A percentile compares a stretch with the other conserved stretches of the same genome.
These are phyloP conservation scores for Polymixis lichenea DNA, from an alignment of 2,888 invertebrate species.

Conservation along the genomic window DNA sequence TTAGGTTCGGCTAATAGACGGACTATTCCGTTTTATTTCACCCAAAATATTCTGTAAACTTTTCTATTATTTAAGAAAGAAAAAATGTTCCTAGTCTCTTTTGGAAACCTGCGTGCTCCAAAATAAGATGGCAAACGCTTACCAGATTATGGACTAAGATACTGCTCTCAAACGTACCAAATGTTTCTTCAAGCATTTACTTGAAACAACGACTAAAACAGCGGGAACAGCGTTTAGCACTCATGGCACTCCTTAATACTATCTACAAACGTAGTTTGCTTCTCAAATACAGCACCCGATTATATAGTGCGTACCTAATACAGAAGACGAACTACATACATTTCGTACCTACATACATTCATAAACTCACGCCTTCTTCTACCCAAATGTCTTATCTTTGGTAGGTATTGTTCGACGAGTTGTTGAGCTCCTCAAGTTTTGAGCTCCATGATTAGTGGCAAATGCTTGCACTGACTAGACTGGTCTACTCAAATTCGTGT, in stretches of 20 bases:
- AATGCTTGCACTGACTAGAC: no score
- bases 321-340: no score
- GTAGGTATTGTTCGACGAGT: no score
- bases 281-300: constrained; percentile 5
- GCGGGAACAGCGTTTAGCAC: constrained; percentile 48
- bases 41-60: not conserved
- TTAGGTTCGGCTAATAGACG: not conserved
- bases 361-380: not conserved
- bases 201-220: constrained; percentile 33
- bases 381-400: no score
- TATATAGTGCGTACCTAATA: not conserved
- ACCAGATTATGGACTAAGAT: not conserved
- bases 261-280: constrained; percentile 30
- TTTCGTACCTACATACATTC: not conserved
- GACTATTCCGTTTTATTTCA: not conserved
- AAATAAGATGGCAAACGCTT: not conserved
- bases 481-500: no score
- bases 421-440: no score
- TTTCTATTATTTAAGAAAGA: not conserved
- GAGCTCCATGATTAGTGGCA: no score
- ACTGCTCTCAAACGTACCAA: constrained; percentile 1
- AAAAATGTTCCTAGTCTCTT: no score
- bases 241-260: constrained; percentile 25
- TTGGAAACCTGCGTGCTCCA: not conserved
- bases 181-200: constrained; percentile 44